Evolutionary conservation across 2,113 vertebrate genomes (phyloP).

Genomic region (Scopus umbretta): DNA sequence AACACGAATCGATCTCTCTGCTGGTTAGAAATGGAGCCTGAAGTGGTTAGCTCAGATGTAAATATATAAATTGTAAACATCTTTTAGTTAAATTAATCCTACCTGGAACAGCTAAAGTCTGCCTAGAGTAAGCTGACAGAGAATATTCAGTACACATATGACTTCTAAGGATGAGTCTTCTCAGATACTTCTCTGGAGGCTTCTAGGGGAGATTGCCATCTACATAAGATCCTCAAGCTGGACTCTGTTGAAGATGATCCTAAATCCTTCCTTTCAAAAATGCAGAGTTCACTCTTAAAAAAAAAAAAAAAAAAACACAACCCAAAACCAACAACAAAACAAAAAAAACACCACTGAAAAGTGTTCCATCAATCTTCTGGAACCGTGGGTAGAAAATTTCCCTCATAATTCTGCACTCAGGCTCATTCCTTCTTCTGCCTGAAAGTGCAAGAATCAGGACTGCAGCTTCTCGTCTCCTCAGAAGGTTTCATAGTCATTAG

Average conservation of each 20-base stretch:
- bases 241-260: background rate
- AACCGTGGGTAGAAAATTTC: background rate
- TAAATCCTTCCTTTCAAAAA: background rate
- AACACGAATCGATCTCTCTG: background rate
- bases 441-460: background rate
- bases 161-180: background rate
- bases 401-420: background rate
- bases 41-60: background rate
- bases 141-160: background rate
- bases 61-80: background rate
- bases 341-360: background rate
- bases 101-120: background rate
- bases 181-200: background rate
- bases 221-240: background rate
- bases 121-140: background rate
- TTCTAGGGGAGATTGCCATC: background rate
- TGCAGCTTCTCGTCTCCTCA: background rate
- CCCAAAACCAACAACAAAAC: no score
- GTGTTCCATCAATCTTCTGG: background rate
- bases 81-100: background rate
- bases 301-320: background rate
- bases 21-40: background rate
- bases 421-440: background rate
- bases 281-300: background rate
- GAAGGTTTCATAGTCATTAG: background rate